A percentile compares a stretch with the other conserved stretches of the same genome.
phyloP scores from a whole-genome alignment of 1,140 invertebrate species.

The Papilio dardanus region DNA sequence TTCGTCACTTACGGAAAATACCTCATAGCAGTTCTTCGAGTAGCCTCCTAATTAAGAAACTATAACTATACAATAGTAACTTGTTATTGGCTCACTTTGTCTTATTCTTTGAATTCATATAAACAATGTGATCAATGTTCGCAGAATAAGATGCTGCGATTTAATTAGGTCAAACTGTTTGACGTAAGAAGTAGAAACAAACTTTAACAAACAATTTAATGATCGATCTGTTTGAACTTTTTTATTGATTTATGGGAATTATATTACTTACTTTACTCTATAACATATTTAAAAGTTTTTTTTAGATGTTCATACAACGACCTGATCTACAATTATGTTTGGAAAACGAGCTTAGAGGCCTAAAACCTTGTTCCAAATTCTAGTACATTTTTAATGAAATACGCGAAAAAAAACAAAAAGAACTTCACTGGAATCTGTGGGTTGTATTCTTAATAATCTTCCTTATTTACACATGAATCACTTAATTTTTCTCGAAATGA shows the following conservation, averaged over 20 bases:
- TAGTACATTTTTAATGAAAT: no score
- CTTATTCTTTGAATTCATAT: not conserved
- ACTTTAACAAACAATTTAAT: not conserved
- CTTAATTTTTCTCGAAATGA: not conserved
- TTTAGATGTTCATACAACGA: not conserved
- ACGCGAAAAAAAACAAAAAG: not conserved
- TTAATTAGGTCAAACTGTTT: not conserved
- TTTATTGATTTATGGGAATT: not conserved
- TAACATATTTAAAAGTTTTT: not conserved
- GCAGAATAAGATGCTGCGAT: not conserved
- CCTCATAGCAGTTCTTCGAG: not conserved
- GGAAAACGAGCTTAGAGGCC: not conserved
- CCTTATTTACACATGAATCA: not conserved
- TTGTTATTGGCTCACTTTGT: no score
- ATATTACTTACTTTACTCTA: not conserved
- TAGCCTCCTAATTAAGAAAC: not conserved
- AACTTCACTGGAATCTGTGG: not conserved
- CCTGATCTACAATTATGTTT: not conserved
- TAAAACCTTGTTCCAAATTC: not conserved
- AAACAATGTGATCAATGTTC: not conserved
- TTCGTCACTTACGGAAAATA: slow-evolving; percentile 2
- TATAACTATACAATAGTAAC: not conserved
- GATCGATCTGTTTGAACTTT: not conserved
- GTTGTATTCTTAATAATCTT: not conserved
- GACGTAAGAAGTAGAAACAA: not conserved